phyloP scores from a whole-genome alignment of 30 jellyfish, hydroid and myxozoan species.

The Haliclystus octoradiatus region DNA sequence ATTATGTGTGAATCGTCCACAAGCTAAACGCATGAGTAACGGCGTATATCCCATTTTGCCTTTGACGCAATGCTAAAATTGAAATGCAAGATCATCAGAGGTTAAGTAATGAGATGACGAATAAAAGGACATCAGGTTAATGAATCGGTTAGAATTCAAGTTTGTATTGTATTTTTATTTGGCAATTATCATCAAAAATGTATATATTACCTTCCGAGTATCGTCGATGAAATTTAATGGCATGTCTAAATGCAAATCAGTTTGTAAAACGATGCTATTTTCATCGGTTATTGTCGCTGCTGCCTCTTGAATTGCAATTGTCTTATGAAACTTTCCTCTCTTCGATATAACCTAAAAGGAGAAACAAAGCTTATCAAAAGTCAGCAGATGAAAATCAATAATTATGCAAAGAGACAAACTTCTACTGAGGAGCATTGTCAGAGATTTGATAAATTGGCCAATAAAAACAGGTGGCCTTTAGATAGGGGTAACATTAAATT shows the following conservation, averaged over 20 bases:
- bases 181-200: no score
- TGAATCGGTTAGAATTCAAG: no score
- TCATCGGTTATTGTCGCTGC: constrained; percentile 39
- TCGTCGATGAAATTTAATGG: constrained; percentile 63
- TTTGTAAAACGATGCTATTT: constrained; percentile 45
- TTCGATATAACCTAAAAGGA: constrained; percentile 21
- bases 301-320: constrained; percentile 71
- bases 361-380: not conserved
- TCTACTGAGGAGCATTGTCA: no score
- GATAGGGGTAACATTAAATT: no score
- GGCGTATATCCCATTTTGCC: constrained; percentile 70
- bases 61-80: constrained; percentile 45
- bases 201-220: constrained; percentile 53
- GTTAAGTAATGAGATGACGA: no score
- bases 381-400: not conserved
- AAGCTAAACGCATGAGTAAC: constrained; percentile 43
- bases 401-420: no score
- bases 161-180: no score
- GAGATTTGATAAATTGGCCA: no score
- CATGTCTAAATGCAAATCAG: constrained; percentile 59
- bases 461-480: no score
- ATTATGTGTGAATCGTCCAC: constrained; percentile 42
- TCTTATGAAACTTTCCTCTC: constrained; percentile 53
- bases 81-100: no score
- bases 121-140: no score